Conservation (phyloP, 1,140 invertebrate genomes). For the Heliconius eleuchia region DNA sequence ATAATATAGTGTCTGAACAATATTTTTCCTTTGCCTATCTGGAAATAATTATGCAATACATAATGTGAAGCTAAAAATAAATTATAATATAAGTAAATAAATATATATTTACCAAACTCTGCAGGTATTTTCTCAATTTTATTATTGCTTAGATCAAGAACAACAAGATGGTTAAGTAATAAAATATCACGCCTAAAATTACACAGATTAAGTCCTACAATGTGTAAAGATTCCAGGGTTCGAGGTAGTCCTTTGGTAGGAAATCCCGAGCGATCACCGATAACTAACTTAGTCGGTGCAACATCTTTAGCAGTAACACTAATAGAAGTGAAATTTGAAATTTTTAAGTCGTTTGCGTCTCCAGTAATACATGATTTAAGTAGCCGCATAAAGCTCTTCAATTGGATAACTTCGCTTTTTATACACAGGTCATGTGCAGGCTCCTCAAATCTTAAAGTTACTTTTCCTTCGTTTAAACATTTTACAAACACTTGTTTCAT, state of each 20-base stretch:
- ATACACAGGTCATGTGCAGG: slow-evolving; percentile 87
- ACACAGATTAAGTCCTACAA: slow-evolving; percentile 83
- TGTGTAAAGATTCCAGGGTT: slow-evolving; percentile 82
- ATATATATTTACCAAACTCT: slow-evolving; percentile 83
- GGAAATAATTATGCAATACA: no score
- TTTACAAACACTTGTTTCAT: slow-evolving; percentile 85
- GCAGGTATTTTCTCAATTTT: slow-evolving; percentile 87
- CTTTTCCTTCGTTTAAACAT: slow-evolving; percentile 88
- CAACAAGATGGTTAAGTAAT: slow-evolving; percentile 83
- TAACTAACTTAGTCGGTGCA: slow-evolving; percentile 82
- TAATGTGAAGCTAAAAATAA: no score
- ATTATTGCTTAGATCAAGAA: slow-evolving; percentile 90
- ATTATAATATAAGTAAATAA: no score
- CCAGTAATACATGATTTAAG: slow-evolving; percentile 84
- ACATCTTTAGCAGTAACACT: slow-evolving; percentile 80
- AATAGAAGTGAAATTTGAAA: slow-evolving; percentile 75
- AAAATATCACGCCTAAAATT: slow-evolving; percentile 87
- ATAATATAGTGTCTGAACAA: no score
- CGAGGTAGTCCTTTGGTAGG: slow-evolving; percentile 86
- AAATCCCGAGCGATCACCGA: slow-evolving; percentile 85
- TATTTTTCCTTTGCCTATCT: no score
- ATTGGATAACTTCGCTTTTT: slow-evolving; percentile 84
- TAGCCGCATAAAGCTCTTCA: slow-evolving; percentile 86
- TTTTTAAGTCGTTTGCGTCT: slow-evolving; percentile 73
- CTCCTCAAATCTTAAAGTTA: slow-evolving; percentile 86